These are phyloP conservation scores for Pangasianodon hypophthalmus DNA, from an alignment of 2,113 vertebrate species.

Conservation along the genomic window DNA sequence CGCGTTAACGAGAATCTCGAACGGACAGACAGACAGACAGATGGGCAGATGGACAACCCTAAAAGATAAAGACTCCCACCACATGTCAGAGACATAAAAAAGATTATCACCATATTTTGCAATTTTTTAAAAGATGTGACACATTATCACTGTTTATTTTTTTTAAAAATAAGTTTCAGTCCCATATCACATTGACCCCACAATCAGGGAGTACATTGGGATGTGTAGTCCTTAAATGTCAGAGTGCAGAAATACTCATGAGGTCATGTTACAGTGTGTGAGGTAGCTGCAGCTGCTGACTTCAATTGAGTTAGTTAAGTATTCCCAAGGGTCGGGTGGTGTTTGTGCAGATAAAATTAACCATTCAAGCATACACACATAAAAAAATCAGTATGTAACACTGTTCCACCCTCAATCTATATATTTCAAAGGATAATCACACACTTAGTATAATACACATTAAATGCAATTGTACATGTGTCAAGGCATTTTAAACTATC, in stretches of 20 bases:
- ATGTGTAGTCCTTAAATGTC: neutral
- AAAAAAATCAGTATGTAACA: neutral
- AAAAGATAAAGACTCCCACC: too few species aligned
- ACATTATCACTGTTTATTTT: too few species aligned
- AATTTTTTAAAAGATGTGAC: too few species aligned
- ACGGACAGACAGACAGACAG: too few species aligned
- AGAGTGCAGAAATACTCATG: constrained; percentile 23
- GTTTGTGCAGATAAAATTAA: constrained; percentile 13
- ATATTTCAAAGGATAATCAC: constrained; percentile 33
- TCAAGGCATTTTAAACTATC: constrained; percentile 17
- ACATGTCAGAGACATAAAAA: too few species aligned
- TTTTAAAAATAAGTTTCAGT: too few species aligned
- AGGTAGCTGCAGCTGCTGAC: constrained; percentile 49
- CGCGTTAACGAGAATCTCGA: too few species aligned
- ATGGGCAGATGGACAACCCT: too few species aligned
- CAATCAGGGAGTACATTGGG: too few species aligned
- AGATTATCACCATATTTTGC: too few species aligned
- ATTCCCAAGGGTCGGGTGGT: neutral
- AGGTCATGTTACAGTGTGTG: constrained; percentile 39
- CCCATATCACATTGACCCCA: too few species aligned
- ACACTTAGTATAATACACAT: constrained; percentile 52
- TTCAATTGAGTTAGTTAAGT: constrained; percentile 28
- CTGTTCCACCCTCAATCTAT: neutral
- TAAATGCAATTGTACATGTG: neutral
- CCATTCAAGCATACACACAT: neutral